Evolutionary conservation across 2,888 invertebrate genomes (phyloP), one percentile per base, ranked within the genome.

Genomic region (Elegia similella): DNA sequence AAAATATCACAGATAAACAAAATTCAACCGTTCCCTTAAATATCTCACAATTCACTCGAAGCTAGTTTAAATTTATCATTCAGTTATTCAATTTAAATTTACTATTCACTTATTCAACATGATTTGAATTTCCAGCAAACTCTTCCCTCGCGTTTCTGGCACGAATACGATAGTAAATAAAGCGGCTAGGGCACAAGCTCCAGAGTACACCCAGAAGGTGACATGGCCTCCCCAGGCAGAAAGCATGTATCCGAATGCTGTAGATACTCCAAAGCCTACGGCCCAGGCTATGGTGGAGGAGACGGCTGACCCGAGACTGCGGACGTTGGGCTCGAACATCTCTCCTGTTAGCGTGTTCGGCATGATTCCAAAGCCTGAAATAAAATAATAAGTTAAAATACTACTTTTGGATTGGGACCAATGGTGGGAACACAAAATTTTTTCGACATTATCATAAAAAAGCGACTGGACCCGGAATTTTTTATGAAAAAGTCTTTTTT

Each of bases 121-220:
- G 6, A 59, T 60, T 32, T 72, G 65, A 10, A 77, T 70, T 43
- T 75, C 71, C 17, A 55, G 30, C 23, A 75, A 62, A 44, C 58
- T 73, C 52, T 70, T 74, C 5, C 73, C 72, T 42, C 65, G 71
- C 0, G 77, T 78, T 55, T 78, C 78, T 0, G 75, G 75, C 0
- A 78, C 69, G 29, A 67, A 63, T 5, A 68, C 30, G 0, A 66
- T 5, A 0, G 67, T 65, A 15, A 73, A 76, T 0, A 71, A 1
- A 23, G 68, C 66, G 0, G 63, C 65, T 0, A 67, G 1, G 0
- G 52, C 58, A 29, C 66, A 65, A 0, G 61, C 42, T 0, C 29
- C 61, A 1, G 72, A 61, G 43, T 62, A 75, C 1, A 72, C 58
- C 69, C 70, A 73, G 56, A 73, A 75, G 0, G 62, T 59, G 0